A percentile compares a stretch with the other conserved stretches of the same genome.
Evolutionary conservation across 1,140 invertebrate genomes (phyloP).

Genomic region (Parapsyche elsis): DNA sequence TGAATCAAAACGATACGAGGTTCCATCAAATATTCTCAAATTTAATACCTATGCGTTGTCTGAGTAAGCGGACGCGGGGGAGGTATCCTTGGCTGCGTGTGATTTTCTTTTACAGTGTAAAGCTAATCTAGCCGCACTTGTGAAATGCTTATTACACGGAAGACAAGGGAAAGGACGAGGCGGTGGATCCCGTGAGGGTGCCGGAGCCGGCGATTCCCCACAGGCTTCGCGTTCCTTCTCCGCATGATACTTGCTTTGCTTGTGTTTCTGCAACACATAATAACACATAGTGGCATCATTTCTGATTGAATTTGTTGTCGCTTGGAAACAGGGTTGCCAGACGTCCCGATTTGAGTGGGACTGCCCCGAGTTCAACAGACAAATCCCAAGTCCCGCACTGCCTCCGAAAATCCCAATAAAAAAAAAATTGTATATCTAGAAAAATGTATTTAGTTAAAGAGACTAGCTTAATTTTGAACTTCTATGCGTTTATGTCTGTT

Average conservation of each 20-base stretch:
- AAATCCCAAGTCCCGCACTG: constrained; percentile 28
- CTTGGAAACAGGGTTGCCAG: constrained; percentile 26
- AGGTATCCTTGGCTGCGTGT: constrained; percentile 31
- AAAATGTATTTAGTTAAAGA: no score
- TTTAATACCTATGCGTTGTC: not conserved
- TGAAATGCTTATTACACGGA: constrained; percentile 65
- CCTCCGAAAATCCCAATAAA: constrained; percentile 28
- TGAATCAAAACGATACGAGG: not conserved
- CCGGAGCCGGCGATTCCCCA: not conserved
- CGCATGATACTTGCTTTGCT: constrained; percentile 51
- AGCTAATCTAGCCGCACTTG: constrained; percentile 60
- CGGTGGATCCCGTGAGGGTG: constrained; percentile 10
- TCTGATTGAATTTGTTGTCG: no score
- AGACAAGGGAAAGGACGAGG: constrained; percentile 36
- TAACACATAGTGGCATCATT: no score
- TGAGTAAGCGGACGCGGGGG: not conserved
- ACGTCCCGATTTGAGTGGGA: constrained; percentile 31
- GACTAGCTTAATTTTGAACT: no score
- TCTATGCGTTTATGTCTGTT: no score
- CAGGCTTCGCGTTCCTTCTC: constrained; percentile 43
- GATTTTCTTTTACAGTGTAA: constrained; percentile 58
- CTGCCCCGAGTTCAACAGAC: constrained; percentile 21
- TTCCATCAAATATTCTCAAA: constrained; percentile 13
- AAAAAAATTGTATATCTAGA: not conserved
- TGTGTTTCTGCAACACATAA: constrained; percentile 49